Evolutionary conservation across 2,888 invertebrate genomes (phyloP), one percentile per base, ranked within the genome.

Genomic region (Norana najaformis): DNA sequence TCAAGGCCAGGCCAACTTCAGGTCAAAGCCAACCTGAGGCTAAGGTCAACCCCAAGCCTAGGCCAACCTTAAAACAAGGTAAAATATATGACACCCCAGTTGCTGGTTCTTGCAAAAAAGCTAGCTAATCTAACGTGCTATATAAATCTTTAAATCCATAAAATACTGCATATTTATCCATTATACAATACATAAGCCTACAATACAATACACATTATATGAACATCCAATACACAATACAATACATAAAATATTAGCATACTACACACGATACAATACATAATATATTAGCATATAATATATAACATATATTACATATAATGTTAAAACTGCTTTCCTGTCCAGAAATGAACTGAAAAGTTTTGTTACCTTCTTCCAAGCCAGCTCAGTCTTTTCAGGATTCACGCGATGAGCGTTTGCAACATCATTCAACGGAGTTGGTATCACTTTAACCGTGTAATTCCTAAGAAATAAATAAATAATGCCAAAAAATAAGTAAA

Each of bases 361-460:
- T 53, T 5, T 53, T 47, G 97, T 39, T n/a, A 91, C 89, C 91
- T 89, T 90, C 38, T 53, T 38, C 38, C 83, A 34, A 53, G 88
- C 96, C 5, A 96, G 95, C 93, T 98, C 98, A 14, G 98, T 97
- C 92, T 97, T 96, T 93, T 98, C 98, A 88, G 97, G 97, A 92
- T 97, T 97, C 88, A 97, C 96, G 95, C 97, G 97, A 92, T 97
- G 96, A 90, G 98, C 96, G 95, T 98, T 98, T 92, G 97, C 96
- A 90, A 97, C 96, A 96, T 98, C 98, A 94, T 97, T 97, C 91
- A 98, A 96, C 23, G 98, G 98, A 95, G 97, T 97, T 91, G 98
- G 98, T 96, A 98, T 97, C 94, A 97, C 97, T 90, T 97, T 96
- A 94, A 98, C 96, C 92, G 97, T 97, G 95, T 96, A 97, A 94